Evolutionary conservation across 1,140 invertebrate genomes (phyloP).

Genomic region (Triops cancriformis): DNA sequence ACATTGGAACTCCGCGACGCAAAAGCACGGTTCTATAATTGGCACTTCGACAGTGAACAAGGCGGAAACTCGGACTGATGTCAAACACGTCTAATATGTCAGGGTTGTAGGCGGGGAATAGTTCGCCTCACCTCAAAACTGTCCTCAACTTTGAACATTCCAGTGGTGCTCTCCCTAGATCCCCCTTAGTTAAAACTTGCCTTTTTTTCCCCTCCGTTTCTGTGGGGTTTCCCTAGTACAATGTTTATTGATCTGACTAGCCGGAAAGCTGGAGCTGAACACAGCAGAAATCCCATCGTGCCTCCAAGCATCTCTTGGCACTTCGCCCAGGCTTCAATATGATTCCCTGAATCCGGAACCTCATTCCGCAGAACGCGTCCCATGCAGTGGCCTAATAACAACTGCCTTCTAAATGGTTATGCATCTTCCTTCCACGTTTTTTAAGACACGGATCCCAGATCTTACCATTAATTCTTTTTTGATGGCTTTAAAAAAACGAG

Average conservation of each 20-base stretch:
- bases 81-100: background rate
- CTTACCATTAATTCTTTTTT: no score
- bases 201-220: background rate
- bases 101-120: background rate
- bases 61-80: no score
- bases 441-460: no score
- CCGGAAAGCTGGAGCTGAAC: background rate
- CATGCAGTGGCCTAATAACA: background rate
- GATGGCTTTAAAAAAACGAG: no score
- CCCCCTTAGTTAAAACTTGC: background rate
- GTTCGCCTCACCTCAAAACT: background rate
- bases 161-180: background rate
- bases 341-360: background rate
- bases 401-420: background rate
- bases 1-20: background rate
- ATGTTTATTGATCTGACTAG: constrained; percentile 4
- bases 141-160: background rate
- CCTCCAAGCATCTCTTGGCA: no score
- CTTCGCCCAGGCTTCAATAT: background rate
- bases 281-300: background rate
- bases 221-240: background rate
- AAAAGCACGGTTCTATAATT: background rate
- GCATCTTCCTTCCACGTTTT: background rate
- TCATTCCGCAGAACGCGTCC: background rate
- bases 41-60: no score